Evolutionary conservation across 2,113 vertebrate species (phyloP), one percentile per base, ranked within the genome.

Genomic region (Notiomystis cincta): DNA sequence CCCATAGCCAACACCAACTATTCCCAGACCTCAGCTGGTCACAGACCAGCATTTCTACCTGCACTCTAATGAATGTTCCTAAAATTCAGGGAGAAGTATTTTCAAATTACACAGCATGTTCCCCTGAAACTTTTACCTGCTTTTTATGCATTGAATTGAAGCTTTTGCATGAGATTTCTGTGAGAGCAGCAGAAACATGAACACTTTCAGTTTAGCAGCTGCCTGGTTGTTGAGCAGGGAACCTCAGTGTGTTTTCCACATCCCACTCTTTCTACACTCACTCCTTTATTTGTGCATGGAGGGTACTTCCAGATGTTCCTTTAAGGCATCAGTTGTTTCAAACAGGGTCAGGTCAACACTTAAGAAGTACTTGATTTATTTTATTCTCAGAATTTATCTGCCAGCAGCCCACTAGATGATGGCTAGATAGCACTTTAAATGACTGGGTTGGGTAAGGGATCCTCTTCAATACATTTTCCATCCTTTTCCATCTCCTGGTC

Each of bases 251-350:
- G 17, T 70, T 50, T 75, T 35, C 47, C 24, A 78, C 21, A 61
- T 13, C 22, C 44, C 44, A 9, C 17, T 58, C 9, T 38, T 76
- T 76, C 66, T 35, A 28, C 6, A 3, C 7, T 50, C 62, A 13
- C 38, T 61, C 21, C 40, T 33, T 33, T 16, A 51, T 24, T 47
- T 0, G 0, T 3, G 9, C 33, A 60, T 2, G 0, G 38, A 38
- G 5, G 24, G 5, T 11, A 45, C 8, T 23, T 66, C 23, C 6
- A 3, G 35, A 28, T 11, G 4, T 28, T 88, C 20, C 20, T 58
- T 38, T 40, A 19, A 70, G 27, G 37, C 64, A 79, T 10, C 3
- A 40, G 10, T 27, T 71, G 5, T 70, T 94, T 62, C 40, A 30
- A 65, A 56, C 15, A 50, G 19, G 17, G 21, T 58, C 51, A 82